phyloP scores from a whole-genome alignment of 2,797 vertebrate species.

The Bradypodion ventrale region DNA sequence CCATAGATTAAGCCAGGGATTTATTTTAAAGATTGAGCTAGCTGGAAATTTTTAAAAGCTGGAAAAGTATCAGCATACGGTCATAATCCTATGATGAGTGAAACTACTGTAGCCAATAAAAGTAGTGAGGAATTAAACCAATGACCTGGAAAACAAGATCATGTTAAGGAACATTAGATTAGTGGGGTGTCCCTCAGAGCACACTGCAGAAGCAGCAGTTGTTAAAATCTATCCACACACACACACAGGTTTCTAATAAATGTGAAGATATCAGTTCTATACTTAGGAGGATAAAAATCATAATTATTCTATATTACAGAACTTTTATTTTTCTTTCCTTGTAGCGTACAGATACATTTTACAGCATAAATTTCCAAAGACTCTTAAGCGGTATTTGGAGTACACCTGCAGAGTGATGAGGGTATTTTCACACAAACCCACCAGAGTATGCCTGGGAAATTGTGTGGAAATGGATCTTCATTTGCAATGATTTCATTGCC shows the following conservation, averaged over 20 bases:
- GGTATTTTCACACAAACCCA: not conserved
- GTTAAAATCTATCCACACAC: not conserved
- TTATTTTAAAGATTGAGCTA: conserved; percentile 13
- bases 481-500: not conserved
- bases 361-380: not conserved
- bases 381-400: not conserved
- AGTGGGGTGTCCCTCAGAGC: not conserved
- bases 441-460: not conserved
- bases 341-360: not conserved
- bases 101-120: conserved; percentile 26
- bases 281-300: not conserved
- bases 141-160: conserved; percentile 27
- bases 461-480: not conserved
- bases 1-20: conserved; percentile 14
- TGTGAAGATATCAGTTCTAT: not conserved
- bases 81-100: not conserved
- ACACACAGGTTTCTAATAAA: not conserved
- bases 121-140: conserved; percentile 38
- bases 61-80: not conserved
- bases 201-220: conserved; percentile 1
- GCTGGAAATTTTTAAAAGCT: conserved; percentile 8
- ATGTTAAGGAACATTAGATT: conserved; percentile 34
- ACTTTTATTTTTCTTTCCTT: not conserved
- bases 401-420: not conserved
- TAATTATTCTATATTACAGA: not conserved